Conservation (phyloP, 2,888 invertebrate genomes). For the Drosophila mulleri region DNA sequence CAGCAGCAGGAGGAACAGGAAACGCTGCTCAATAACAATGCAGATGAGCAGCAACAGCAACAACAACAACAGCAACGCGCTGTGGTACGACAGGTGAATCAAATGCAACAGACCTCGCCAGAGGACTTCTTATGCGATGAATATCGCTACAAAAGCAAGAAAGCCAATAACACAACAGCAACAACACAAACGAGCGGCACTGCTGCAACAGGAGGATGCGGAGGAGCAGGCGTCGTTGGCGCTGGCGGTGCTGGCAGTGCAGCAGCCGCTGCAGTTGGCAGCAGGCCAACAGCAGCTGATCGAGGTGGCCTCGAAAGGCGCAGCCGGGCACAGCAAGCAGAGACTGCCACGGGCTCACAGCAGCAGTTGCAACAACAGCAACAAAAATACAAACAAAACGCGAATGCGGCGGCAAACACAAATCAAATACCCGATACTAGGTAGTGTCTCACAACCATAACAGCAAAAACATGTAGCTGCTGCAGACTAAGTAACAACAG, state of each 20-base stretch:
- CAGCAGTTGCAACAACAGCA: slow-evolving; percentile 67
- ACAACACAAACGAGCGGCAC: slow-evolving; percentile 73
- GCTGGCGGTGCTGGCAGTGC: slow-evolving; percentile 54
- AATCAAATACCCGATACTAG: slow-evolving; percentile 86
- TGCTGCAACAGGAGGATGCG: slow-evolving; percentile 59
- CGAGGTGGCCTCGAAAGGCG: slow-evolving; percentile 82
- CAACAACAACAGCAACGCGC: slow-evolving; percentile 66
- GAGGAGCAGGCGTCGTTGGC: slow-evolving; percentile 35
- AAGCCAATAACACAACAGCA: slow-evolving; percentile 77
- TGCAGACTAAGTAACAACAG: slow-evolving; percentile 38
- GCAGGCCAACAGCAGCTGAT: slow-evolving; percentile 79
- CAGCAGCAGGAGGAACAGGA: slow-evolving; percentile 70
- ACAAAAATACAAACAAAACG: slow-evolving; percentile 82
- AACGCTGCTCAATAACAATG: slow-evolving; percentile 83
- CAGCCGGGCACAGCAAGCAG: slow-evolving; percentile 81
- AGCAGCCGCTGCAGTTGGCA: slow-evolving; percentile 67
- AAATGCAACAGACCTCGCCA: slow-evolving; percentile 85
- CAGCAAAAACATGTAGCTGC: slow-evolving; percentile 42
- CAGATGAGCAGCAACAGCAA: slow-evolving; percentile 72
- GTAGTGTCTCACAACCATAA: slow-evolving; percentile 83
- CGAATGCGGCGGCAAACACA: slow-evolving; percentile 81
- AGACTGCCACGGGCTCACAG: slow-evolving; percentile 77
- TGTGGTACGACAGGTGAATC: slow-evolving; percentile 82
- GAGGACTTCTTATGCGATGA: slow-evolving; percentile 84
- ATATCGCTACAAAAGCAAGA: slow-evolving; percentile 77